Conservation (phyloP, 1,140 invertebrate species). For the Araneus ventricosus region DNA sequence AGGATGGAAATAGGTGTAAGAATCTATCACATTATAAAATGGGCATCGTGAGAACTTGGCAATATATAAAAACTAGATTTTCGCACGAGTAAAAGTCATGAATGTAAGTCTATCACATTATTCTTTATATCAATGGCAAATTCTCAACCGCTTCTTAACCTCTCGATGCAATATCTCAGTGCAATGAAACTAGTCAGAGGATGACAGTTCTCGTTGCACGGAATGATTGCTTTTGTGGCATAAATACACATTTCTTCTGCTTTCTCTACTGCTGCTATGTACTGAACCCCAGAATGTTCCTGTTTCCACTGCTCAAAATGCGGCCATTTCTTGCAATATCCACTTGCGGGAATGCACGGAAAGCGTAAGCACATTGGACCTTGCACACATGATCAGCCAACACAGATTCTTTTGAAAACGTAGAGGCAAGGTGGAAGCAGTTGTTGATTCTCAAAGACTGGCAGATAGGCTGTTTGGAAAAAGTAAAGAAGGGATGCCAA, state of each 20-base stretch:
- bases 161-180: not conserved
- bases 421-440: constrained; percentile 89
- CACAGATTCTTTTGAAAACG: constrained; percentile 91
- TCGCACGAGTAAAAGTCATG: not conserved
- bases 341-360: constrained; percentile 78
- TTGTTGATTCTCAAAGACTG: constrained; percentile 93
- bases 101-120: not conserved
- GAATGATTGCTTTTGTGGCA: not conserved
- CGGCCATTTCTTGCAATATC: constrained; percentile 61
- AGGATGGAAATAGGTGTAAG: no score
- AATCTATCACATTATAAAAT: no score
- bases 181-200: not conserved
- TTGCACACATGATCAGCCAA: constrained; percentile 92
- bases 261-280: constrained; percentile 7
- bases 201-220: not conserved
- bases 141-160: not conserved
- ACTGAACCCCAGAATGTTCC: constrained; percentile 66
- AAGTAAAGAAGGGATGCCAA: not conserved
- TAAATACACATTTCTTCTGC: not conserved
- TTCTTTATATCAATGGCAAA: not conserved
- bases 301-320: not conserved
- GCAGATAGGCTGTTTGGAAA: constrained; percentile 88
- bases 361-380: constrained; percentile 88
- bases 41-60: not conserved
- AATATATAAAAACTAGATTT: not conserved